Conservation (phyloP, 2,797 vertebrate species). For the Salarias fasciatus region DNA sequence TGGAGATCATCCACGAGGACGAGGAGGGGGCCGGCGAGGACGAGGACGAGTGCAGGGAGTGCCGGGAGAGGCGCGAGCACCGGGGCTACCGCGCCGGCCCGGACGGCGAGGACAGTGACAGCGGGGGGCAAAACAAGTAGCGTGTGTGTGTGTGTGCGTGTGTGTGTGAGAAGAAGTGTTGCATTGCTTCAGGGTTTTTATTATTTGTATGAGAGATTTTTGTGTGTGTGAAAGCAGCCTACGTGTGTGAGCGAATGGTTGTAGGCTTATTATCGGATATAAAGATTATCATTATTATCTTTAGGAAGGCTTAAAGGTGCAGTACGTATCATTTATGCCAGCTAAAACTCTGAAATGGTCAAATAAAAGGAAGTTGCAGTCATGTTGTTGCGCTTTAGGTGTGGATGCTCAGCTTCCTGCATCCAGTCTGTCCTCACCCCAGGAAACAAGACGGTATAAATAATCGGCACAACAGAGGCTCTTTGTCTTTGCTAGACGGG, state of each 20-base stretch:
- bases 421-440: no score
- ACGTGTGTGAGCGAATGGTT: constrained; percentile 22
- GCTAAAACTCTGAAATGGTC: no score
- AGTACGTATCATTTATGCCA: no score
- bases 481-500: no score
- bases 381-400: no score
- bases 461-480: no score
- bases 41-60: constrained; percentile 76
- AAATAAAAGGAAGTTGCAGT: no score
- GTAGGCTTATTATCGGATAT: constrained; percentile 17
- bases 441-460: no score
- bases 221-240: no score
- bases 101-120: constrained; percentile 56
- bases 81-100: constrained; percentile 53
- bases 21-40: constrained; percentile 80
- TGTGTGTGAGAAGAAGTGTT: background rate
- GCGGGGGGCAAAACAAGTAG: constrained; percentile 76
- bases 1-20: constrained; percentile 88
- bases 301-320: no score
- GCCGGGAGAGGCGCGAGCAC: constrained; percentile 72
- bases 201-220: constrained; percentile 20
- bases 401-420: no score
- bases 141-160: background rate
- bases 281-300: constrained; percentile 19
- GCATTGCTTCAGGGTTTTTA: constrained; percentile 42